Evolutionary conservation across 2,113 vertebrate species (phyloP).

Genomic region (Glaucidium brasilianum): DNA sequence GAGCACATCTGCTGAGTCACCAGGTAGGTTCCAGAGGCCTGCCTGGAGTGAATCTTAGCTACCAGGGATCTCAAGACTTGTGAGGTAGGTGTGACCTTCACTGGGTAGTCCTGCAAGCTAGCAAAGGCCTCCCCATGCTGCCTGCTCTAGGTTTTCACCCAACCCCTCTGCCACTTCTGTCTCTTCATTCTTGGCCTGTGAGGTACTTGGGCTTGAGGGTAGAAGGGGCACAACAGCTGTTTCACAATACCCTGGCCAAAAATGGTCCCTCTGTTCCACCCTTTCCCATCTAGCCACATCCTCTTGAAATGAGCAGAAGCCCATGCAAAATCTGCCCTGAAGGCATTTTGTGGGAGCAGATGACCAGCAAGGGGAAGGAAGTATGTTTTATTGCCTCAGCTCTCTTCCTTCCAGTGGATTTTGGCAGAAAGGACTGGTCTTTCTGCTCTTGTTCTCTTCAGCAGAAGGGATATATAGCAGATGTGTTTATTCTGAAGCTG

Average conservation of each 20-base stretch:
- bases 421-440: constrained; percentile 7
- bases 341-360: not conserved
- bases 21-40: not conserved
- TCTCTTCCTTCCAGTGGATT: constrained; percentile 11
- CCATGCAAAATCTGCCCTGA: not conserved
- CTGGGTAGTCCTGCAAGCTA: not conserved
- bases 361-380: constrained; percentile 38
- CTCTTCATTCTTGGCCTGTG: not conserved
- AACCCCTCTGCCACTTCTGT: not conserved
- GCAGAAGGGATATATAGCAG: not conserved
- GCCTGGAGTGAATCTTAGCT: not conserved
- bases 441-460: not conserved
- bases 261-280: not conserved
- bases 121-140: not conserved
- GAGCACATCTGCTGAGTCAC: not conserved
- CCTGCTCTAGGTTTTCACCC: not conserved
- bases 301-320: not conserved
- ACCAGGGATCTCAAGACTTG: not conserved
- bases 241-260: not conserved
- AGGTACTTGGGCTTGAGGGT: not conserved
- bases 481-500: not conserved
- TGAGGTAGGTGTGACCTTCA: not conserved
- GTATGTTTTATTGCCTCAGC: constrained; percentile 30
- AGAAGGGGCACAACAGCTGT: not conserved
- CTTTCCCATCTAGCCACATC: not conserved